Evolutionary conservation across 2,888 invertebrate genomes (phyloP).

Genomic region (Pristionchus arcanus): DNA sequence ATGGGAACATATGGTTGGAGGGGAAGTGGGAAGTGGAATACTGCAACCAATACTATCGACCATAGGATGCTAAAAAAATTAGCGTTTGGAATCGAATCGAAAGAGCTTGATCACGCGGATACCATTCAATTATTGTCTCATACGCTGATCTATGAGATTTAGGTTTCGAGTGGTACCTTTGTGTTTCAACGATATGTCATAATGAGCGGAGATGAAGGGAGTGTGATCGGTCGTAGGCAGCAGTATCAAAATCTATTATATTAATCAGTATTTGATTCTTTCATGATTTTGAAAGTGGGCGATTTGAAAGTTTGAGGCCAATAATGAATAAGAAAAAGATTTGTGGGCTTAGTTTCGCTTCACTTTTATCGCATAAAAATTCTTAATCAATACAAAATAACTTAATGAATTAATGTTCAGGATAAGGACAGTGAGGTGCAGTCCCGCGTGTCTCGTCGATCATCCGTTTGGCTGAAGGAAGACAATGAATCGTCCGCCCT

Average conservation of each 20-base stretch:
- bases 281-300: background rate
- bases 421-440: conserved; percentile 53
- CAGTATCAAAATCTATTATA: too few species aligned
- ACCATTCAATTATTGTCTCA: too few species aligned
- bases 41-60: too few species aligned
- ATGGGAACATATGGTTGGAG: background rate
- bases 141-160: too few species aligned
- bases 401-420: background rate
- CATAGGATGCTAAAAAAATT: too few species aligned
- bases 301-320: too few species aligned
- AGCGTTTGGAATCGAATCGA: too few species aligned
- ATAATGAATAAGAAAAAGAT: background rate
- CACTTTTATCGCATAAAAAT: background rate
- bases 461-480: conserved; percentile 70
- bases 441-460: conserved; percentile 41
- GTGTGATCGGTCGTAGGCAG: too few species aligned
- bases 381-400: background rate
- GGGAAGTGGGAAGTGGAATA: background rate
- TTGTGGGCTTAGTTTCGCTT: background rate
- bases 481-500: conserved; percentile 70
- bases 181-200: too few species aligned
- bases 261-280: background rate
- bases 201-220: too few species aligned
- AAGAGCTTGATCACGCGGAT: background rate
- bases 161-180: too few species aligned